A percentile compares a stretch with the other conserved stretches of the same genome.
These are phyloP conservation scores for Ochotona princeps DNA, from an alignment of 2,113 vertebrate genomes.

Conservation along the genomic window DNA sequence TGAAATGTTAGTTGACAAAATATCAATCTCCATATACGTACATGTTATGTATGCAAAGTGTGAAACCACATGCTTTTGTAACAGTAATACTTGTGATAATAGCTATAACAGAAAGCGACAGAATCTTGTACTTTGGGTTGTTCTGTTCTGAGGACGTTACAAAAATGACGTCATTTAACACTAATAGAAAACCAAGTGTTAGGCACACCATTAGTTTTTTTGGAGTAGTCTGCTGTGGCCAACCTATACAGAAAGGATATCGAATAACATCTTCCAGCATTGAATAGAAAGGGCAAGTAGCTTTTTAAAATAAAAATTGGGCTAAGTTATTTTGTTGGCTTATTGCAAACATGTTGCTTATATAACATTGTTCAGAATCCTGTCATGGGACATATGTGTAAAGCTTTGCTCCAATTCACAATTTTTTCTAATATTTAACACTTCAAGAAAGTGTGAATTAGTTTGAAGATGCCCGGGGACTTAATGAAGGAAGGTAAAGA, in stretches of 20 bases:
- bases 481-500: neutral
- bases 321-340: neutral
- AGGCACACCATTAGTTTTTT: neutral
- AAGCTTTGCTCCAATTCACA: neutral
- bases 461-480: neutral
- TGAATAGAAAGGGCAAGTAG: neutral
- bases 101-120: neutral
- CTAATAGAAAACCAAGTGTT: neutral
- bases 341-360: neutral
- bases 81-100: neutral
- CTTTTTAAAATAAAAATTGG: neutral
- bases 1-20: neutral
- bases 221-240: neutral
- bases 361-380: neutral
- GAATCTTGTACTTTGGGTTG: neutral
- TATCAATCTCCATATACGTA: neutral
- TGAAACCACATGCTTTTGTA: neutral
- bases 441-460: constrained; percentile 9
- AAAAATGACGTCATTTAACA: neutral
- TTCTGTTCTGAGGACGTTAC: neutral
- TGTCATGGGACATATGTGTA: neutral
- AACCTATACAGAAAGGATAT: neutral
- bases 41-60: too few relatives aligned
- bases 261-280: neutral
- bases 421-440: constrained; percentile 28